Evolutionary conservation across 2,888 invertebrate genomes (phyloP), one percentile per base, ranked within the genome.

Genomic region (Harpagoxenus sublaevis): DNA sequence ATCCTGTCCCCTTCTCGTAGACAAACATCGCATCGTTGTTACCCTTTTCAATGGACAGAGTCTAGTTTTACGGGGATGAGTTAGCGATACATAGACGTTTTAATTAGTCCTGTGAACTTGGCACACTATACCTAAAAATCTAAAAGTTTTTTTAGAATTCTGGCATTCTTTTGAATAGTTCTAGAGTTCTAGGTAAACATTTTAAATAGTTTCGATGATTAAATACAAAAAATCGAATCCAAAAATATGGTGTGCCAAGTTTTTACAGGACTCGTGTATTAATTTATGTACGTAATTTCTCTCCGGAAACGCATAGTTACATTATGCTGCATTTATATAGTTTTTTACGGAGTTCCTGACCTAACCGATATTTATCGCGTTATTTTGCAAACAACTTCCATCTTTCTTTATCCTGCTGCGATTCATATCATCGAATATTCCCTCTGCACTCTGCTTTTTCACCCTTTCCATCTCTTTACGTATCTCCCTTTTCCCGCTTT

Each of bases 21-120:
- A 39, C 57, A 84, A 87, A 89, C 82, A 87, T 75, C 53, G 66
- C 74, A 81, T 84, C 66, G 68, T 83, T 85, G 75, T 81, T 87
- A 85, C 85, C 86, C 87, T 83, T 87, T 82, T 87, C 74, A 35
- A 81, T 77, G 55, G 18, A 53, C 77, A 15, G 12, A 15, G 70
- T 71, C 70, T 60, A 66, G 60, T 68, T 53, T 12, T n/a, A 62
- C 23, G 51, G 31, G 23, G 35, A 53, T 35, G 71, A 48, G 23
- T n/a, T 45, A 23, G 23, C 65, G 35, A 35, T 35, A 57, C 70
- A 28, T 57, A 6, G 9, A 55, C 23, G 23, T 31, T 45, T 53
- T 55, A 57, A 70, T 51, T 23, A 23, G 23, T 23, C 0, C 23
- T 23, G 23, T 23, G 23, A 23, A 23, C 23, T 23, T 23, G 23